Conservation (phyloP, 2,797 vertebrate genomes). For the Cirrhinus molitorella region DNA sequence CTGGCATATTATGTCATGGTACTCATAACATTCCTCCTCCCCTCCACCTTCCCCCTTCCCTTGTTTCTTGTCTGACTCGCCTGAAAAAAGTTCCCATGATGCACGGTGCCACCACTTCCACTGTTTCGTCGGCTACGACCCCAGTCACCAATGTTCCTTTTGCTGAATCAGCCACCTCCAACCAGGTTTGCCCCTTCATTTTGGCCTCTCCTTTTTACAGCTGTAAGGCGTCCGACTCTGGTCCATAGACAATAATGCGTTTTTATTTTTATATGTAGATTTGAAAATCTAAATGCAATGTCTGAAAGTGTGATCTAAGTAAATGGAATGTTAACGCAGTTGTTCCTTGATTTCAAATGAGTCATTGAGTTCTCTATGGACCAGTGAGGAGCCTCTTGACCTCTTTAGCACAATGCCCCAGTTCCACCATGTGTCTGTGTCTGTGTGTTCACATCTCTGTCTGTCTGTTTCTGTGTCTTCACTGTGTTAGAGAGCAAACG, state of each 20-base stretch:
- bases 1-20: slow-evolving; percentile 90
- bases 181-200: slow-evolving; percentile 98
- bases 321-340: background rate
- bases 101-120: slow-evolving; percentile 97
- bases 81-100: slow-evolving; percentile 99
- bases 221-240: slow-evolving; percentile 68
- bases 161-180: slow-evolving; percentile 93
- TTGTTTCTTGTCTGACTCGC: slow-evolving; percentile 93
- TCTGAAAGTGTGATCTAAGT: background rate
- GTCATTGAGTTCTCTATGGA: slow-evolving; percentile 57
- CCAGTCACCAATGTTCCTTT: slow-evolving; percentile 97
- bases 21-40: slow-evolving; percentile 88
- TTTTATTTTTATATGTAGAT: slow-evolving; percentile 40
- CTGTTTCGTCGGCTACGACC: slow-evolving; percentile 97
- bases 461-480: slow-evolving; percentile 56
- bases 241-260: slow-evolving; percentile 60
- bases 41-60: slow-evolving; percentile 85
- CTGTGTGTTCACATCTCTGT: slow-evolving; percentile 56
- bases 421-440: slow-evolving; percentile 56
- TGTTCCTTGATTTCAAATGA: slow-evolving; percentile 4
- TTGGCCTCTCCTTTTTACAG: slow-evolving; percentile 88
- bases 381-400: slow-evolving; percentile 54
- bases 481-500: slow-evolving; percentile 47
- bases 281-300: background rate
- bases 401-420: slow-evolving; percentile 53